Evolutionary conservation across 2,888 invertebrate species (phyloP).

Genomic region (Torymus tubicola): DNA sequence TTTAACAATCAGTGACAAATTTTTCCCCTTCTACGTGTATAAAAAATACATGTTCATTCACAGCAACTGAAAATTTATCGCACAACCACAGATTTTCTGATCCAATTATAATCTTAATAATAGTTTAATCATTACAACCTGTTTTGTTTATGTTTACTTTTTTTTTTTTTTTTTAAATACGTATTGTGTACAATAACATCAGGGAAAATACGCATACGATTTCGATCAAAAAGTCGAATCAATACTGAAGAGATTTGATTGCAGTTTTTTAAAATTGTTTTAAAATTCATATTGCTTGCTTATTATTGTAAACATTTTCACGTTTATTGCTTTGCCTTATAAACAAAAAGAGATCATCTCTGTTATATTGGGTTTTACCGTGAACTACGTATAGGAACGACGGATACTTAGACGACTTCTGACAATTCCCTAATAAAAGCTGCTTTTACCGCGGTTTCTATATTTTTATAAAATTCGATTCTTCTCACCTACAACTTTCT

Average conservation of each 20-base stretch:
- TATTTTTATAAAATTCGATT: conserved; percentile 26
- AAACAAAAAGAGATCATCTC: not conserved
- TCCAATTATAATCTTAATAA: conserved; percentile 19
- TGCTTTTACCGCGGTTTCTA: not conserved
- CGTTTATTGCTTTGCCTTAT: conserved; percentile 2
- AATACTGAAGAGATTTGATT: conserved; percentile 7
- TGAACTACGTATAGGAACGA: conserved; percentile 27
- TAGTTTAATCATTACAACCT: conserved; percentile 19
- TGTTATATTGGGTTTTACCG: not conserved
- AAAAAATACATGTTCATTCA: conserved; percentile 23
- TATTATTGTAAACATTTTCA: conserved; percentile 1
- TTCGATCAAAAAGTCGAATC: not conserved
- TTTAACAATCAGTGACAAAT: conserved; percentile 13
- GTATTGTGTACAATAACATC: not conserved
- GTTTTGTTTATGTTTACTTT: not conserved
- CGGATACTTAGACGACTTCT: conserved; percentile 10
- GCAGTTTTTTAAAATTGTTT: not conserved
- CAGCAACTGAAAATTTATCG: not conserved
- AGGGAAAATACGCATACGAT: not conserved
- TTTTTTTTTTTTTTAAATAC: not conserved
- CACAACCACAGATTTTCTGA: conserved; percentile 17
- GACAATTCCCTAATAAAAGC: not conserved
- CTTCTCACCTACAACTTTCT: conserved; percentile 4
- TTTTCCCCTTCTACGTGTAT: conserved; percentile 12
- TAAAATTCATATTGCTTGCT: too few relatives aligned